Percentiles rank a stretch among this genome's conserved stretches.
phyloP scores from a whole-genome alignment of 1,140 invertebrate species.

The Drosophila lowei region DNA sequence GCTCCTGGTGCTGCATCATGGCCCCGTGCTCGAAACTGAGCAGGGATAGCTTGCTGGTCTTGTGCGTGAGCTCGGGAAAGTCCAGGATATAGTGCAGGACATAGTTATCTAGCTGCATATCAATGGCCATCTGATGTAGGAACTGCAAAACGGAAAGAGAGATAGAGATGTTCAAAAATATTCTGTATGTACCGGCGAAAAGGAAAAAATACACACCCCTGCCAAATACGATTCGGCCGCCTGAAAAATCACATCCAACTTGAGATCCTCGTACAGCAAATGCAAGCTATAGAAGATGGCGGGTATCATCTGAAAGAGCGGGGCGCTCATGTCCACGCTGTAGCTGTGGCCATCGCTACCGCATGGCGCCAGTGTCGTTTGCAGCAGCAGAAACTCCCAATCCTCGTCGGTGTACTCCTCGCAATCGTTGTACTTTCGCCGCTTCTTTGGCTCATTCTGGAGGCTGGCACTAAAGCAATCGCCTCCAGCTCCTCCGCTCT shows the following conservation, averaged over 20 bases:
- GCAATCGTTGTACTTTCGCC: conserved; percentile 84
- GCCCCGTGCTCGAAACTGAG: conserved; percentile 85
- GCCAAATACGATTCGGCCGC: conserved; percentile 88
- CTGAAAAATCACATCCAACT: conserved; percentile 89
- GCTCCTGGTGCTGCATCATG: conserved; percentile 86
- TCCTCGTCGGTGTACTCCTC: conserved; percentile 87
- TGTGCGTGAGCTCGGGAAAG: conserved; percentile 86
- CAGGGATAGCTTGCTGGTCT: conserved; percentile 83
- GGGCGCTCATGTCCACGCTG: conserved; percentile 85
- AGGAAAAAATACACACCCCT: conserved; percentile 24
- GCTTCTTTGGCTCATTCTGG: conserved; percentile 84
- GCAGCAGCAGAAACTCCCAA: conserved; percentile 88
- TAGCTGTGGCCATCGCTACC: conserved; percentile 50
- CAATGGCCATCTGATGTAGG: conserved; percentile 90
- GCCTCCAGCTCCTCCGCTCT: not conserved
- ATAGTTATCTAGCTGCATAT: conserved; percentile 89
- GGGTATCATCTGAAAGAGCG: conserved; percentile 90
- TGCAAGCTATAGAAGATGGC: conserved; percentile 92
- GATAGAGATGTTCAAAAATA: too few relatives aligned
- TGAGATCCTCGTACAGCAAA: conserved; percentile 95
- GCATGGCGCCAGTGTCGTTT: conserved; percentile 54
- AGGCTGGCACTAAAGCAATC: conserved; percentile 17
- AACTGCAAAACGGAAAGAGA: conserved; percentile 82
- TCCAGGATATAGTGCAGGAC: conserved; percentile 93
- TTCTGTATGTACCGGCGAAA: too few relatives aligned